Evolutionary conservation across 2,113 vertebrate species (phyloP), one percentile per base, ranked within the genome.

Genomic region (Hippoglossus stenolepis): DNA sequence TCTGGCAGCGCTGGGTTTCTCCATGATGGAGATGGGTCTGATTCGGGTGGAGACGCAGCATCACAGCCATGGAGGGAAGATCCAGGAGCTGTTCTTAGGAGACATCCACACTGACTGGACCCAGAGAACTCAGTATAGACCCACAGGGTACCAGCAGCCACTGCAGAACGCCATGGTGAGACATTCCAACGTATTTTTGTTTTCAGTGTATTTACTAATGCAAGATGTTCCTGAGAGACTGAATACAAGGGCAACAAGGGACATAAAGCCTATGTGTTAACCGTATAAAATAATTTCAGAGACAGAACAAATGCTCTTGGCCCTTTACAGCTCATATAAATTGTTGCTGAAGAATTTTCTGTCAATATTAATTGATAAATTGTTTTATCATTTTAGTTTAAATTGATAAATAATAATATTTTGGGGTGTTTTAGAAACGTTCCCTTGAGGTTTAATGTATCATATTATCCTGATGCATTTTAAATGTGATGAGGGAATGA

Each of bases 161-260:
- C 86, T 98, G 86, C 96, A 98, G 93, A 97, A 92, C 0, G 93
- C 94, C 18, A 88, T 97, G 97, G 96, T 97, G 91, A 96, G 95
- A 76, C 28, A 26, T 28, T 6, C 21, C 0, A 1, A 15, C n/a
- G 4, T 10, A 1, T 31, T 23, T 38, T 40, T 56, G 45, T 45
- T 57, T 51, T 49, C 40, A 12, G 40, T 43, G 10, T 43, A 13
- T 43, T 43, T 43, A 43, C 40, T 13, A 11, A 43, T 13, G 40
- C 11, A 12, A 43, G 9, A 10, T 38, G 35, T 54, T 56, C 21
- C 6, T 31, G 31, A 31, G 4, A 28, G 28, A 5, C 28, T 6
- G 56, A 60, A 28, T 28, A 58, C 57, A 58, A 9, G 57, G 15
- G 14, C 23, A 28, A 59, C 15, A 2, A 18, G 24, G 17, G 49